Percentiles rank a stretch among this genome's conserved stretches.
These are phyloP conservation scores for Acanthococcus lagerstroemiae DNA, from an alignment of 2,888 invertebrate genomes.

Conservation along the genomic window DNA sequence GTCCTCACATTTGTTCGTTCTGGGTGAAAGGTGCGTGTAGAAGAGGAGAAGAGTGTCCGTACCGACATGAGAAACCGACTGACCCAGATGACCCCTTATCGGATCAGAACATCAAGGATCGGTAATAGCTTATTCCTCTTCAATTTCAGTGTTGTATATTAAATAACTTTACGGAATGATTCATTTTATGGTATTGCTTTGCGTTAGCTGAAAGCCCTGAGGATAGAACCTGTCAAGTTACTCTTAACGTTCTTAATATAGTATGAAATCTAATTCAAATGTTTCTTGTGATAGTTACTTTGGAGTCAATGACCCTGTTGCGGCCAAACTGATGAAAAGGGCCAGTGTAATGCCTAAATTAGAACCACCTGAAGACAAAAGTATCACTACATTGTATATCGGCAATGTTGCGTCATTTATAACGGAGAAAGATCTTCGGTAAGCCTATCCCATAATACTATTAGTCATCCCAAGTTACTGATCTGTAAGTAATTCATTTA, in stretches of 20 bases:
- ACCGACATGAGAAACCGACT: slow-evolving; percentile 89
- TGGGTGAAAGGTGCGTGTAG: slow-evolving; percentile 98
- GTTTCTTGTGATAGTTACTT: slow-evolving; percentile 55
- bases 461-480: no score
- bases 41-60: slow-evolving; percentile 92
- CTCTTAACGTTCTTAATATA: no score
- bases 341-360: slow-evolving; percentile 90
- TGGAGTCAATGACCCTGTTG: slow-evolving; percentile 91
- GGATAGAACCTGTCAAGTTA: no score
- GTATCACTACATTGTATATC: slow-evolving; percentile 94
- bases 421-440: slow-evolving; percentile 75
- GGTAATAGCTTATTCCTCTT: slow-evolving; percentile 46
- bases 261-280: no score
- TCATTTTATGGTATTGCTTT: no score
- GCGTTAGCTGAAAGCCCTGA: no score
- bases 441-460: slow-evolving; percentile 31
- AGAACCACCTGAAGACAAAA: slow-evolving; percentile 89
- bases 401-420: slow-evolving; percentile 85
- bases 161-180: no score
- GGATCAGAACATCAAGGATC: slow-evolving; percentile 89
- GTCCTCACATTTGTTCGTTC: slow-evolving; percentile 93
- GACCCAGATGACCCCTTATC: slow-evolving; percentile 94
- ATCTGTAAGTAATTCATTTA: neutral
- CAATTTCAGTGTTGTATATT: no score
- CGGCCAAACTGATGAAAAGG: slow-evolving; percentile 80